Conservation (phyloP, 2,888 invertebrate genomes). For the Pyrrhia umbra region DNA sequence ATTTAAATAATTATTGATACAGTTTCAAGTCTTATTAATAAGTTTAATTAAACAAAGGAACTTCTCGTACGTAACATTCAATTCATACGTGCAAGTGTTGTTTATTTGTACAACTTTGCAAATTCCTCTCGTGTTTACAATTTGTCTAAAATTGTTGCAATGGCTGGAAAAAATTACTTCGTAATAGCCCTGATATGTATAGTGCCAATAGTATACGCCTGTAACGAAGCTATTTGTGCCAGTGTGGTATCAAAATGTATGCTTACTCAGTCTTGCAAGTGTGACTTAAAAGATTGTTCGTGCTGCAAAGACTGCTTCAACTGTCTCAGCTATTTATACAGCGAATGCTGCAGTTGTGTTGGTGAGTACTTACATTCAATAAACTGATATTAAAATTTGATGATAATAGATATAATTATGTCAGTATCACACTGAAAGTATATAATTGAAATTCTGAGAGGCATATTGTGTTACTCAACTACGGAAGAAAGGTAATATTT, state of each 20-base stretch:
- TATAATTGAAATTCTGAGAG: no score
- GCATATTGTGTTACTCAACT: no score
- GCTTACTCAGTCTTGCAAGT: conserved; percentile 98
- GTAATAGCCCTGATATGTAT: conserved; percentile 77
- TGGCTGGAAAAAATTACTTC: conserved; percentile 81
- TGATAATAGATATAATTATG: background rate
- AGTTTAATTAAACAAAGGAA: background rate
- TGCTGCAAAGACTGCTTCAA: conserved; percentile 98
- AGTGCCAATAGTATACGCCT: conserved; percentile 88
- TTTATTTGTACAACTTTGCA: conserved; percentile 70
- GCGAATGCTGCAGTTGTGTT: conserved; percentile 99
- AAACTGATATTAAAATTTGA: background rate
- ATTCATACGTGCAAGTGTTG: conserved; percentile 50
- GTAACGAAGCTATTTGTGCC: conserved; percentile 98
- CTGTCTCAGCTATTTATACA: conserved; percentile 96
- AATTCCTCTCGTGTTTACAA: no score
- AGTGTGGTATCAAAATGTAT: conserved; percentile 99
- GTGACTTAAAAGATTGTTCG: conserved; percentile 97
- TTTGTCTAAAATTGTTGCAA: conserved; percentile 65
- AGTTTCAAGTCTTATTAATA: background rate
- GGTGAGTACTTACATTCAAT: conserved; percentile 92
- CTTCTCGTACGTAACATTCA: background rate
- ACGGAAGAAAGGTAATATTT: no score
- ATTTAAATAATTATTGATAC: background rate
- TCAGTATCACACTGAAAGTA: background rate